Conservation (phyloP, 2,113 vertebrate species). For the Eudyptes chrysolophus region DNA sequence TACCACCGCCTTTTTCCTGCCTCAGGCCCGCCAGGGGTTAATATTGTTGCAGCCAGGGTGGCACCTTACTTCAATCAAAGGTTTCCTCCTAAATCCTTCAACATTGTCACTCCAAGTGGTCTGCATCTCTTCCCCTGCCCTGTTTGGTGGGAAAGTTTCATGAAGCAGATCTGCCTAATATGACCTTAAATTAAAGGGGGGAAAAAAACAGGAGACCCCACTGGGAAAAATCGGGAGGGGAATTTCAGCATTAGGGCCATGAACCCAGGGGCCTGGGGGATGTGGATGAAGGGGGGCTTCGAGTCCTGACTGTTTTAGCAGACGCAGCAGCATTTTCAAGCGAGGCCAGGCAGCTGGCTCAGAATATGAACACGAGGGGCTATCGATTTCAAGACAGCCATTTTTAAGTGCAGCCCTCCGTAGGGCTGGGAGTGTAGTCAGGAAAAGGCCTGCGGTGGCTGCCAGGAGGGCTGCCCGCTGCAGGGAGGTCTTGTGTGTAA, state of each 20-base stretch:
- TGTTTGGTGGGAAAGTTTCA: not conserved
- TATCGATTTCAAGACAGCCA: not conserved
- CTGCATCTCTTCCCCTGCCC: not conserved
- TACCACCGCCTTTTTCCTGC: not conserved
- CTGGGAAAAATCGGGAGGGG: not conserved
- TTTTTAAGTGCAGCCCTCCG: not conserved
- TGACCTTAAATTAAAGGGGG: not conserved
- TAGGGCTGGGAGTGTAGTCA: not conserved
- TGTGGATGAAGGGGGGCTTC: not conserved
- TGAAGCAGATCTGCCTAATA: not conserved
- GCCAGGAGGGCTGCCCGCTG: not conserved
- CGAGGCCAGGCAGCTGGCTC: not conserved
- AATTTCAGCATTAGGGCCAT: not conserved
- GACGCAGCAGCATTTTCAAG: not conserved
- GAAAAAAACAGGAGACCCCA: not conserved
- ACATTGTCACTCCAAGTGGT: rapidly evolving
- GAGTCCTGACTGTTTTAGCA: not conserved
- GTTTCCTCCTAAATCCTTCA: not conserved
- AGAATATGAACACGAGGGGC: rapidly evolving
- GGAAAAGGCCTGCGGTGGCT: not conserved
- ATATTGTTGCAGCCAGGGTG: rapidly evolving
- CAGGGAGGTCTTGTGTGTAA: no score
- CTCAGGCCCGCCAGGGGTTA: not conserved
- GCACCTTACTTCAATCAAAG: not conserved
- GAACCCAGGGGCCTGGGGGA: not conserved